A percentile compares a stretch with the other conserved stretches of the same genome.
Conservation (phyloP, 2,113 vertebrate genomes). For the Atractosteus spatula region DNA sequence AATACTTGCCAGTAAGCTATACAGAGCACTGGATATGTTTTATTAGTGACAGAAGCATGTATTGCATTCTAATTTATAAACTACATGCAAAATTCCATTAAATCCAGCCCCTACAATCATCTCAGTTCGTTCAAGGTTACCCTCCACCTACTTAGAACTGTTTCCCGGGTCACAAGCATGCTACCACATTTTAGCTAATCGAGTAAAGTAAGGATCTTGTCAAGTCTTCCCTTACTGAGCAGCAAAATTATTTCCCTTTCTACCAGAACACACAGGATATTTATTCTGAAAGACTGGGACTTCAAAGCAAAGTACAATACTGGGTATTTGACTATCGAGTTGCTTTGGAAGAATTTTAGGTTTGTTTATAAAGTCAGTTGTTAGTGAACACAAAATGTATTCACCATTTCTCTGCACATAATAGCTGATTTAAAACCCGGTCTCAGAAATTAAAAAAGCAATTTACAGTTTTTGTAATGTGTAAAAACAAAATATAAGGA, state of each 20-base stretch:
- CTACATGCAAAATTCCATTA: conserved; percentile 39
- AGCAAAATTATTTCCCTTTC: conserved; percentile 34
- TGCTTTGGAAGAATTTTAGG: no score
- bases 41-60: conserved; percentile 48
- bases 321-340: no score
- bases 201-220: conserved; percentile 47
- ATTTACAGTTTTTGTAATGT: background rate
- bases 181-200: conserved; percentile 40
- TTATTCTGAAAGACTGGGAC: conserved; percentile 31
- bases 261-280: conserved; percentile 60
- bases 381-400: no score
- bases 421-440: background rate
- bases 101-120: conserved; percentile 33
- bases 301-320: no score
- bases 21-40: background rate
- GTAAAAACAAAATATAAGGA: background rate
- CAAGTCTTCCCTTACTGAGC: conserved; percentile 18
- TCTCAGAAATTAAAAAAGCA: conserved; percentile 1
- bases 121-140: conserved; percentile 44
- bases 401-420: no score
- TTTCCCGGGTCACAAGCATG: conserved; percentile 30
- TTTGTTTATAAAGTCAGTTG: no score
- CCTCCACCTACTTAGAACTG: conserved; percentile 37
- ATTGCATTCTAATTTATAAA: conserved; percentile 60
- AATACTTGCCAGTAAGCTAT: no score